Evolutionary conservation across 2,888 invertebrate species (phyloP), one percentile per base, ranked within the genome.

Genomic region (Drosophila eohydei): DNA sequence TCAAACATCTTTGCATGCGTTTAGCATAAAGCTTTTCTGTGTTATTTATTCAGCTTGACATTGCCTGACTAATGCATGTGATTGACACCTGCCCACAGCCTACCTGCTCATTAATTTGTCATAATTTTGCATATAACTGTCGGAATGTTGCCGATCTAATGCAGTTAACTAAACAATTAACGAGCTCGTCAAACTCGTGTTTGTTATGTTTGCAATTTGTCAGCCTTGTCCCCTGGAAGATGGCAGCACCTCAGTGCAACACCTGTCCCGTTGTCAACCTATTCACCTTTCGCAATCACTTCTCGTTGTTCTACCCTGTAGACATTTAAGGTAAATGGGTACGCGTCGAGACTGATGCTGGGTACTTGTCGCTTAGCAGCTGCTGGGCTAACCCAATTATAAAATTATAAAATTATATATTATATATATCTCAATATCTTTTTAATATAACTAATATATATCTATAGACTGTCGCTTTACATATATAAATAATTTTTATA

Each of bases 91-190:
- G 28, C 44, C 12, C 14, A 14, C 4, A 3, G 44, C 21, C 21
- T 5, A 16, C 34, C 43, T 56, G 56, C 34, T 4, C 16, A 51
- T 30, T 51, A 14, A 58, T 58, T 48, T 58, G 56, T 16, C 41
- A 9, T 9, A n/a, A 34, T 43, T 16, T 12, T 61, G 38, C 46
- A 40, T 62, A 36, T 36, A 46, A 14, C 28, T 62, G 57, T 38
- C 26, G 26, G 9, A 26, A 16, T 59, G 21, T 48, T 11, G 48
- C 48, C n/a, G n/a, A 48, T n/a, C 28, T 46, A 30, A 50, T 34
- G 32, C 34, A 52, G 14, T 26, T 32, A 14, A 59, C 32, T 60
- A 16, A 21, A 32, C 40, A 63, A 60, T 63, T 32, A 48, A 50
- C n/a, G 48, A 36, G 40, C 48, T 40, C 60, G 59, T 48, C 28